Evolutionary conservation across 1,140 invertebrate genomes (phyloP).

Genomic region (Contarinia nasturtii): DNA sequence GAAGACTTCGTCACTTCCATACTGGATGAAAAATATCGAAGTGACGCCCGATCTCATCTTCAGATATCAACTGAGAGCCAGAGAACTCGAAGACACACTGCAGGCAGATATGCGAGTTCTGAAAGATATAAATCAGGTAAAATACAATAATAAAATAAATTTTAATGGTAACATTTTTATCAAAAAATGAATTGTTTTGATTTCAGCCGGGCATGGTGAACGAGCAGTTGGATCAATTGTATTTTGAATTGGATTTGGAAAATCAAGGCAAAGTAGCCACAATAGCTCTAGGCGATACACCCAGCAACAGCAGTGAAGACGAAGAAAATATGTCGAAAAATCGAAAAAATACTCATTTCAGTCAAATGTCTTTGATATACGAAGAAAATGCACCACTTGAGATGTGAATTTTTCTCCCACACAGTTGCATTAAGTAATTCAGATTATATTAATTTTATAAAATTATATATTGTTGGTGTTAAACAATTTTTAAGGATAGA

Average conservation of each 20-base stretch:
- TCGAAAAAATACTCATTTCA: conserved; percentile 27
- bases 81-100: conserved; percentile 35
- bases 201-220: conserved; percentile 39
- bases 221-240: conserved; percentile 50
- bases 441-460: neutral
- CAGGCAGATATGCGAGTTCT: conserved; percentile 34
- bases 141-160: too few relatives aligned
- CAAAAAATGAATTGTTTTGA: conserved; percentile 1
- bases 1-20: conserved; percentile 30
- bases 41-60: conserved; percentile 39
- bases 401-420: neutral
- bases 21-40: conserved; percentile 34
- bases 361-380: conserved; percentile 33
- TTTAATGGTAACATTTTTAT: too few relatives aligned
- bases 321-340: conserved; percentile 16
- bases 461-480: too few relatives aligned
- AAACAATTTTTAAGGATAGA: too few relatives aligned
- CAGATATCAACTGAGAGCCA: conserved; percentile 36
- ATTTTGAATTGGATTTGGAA: conserved; percentile 46
- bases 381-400: conserved; percentile 33
- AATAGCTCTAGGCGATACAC: conserved; percentile 39
- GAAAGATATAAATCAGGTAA: conserved; percentile 31
- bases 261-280: conserved; percentile 27
- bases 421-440: neutral
- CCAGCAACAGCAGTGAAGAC: conserved; percentile 33